These are phyloP conservation scores for Rhinogobio ventralis DNA, from an alignment of 2,797 vertebrate species.

Conservation along the genomic window DNA sequence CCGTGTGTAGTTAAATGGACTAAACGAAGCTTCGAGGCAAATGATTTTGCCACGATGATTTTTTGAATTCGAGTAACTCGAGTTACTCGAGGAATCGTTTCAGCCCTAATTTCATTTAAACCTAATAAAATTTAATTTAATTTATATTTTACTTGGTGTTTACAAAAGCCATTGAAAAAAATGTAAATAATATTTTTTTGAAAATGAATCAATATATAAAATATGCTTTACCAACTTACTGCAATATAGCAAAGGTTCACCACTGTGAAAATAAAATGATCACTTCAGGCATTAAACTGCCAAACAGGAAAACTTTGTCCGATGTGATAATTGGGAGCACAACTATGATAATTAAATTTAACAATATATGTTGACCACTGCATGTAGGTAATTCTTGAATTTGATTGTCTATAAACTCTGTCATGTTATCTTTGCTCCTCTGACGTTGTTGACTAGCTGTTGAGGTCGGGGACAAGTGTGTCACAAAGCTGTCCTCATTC, in stretches of 20 bases:
- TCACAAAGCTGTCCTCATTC: slow-evolving; percentile 12
- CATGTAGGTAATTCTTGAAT: slow-evolving; percentile 8
- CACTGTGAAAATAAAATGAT: not conserved
- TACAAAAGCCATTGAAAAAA: not conserved
- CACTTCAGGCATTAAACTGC: not conserved
- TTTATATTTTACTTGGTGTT: too few species aligned
- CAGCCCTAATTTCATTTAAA: too few species aligned
- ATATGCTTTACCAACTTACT: not conserved
- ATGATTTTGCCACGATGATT: too few species aligned
- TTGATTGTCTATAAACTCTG: slow-evolving; percentile 6
- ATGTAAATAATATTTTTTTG: not conserved
- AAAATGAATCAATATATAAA: not conserved
- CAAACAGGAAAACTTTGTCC: not conserved
- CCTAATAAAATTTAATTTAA: too few species aligned
- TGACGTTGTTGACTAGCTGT: slow-evolving; percentile 22
- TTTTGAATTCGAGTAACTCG: too few species aligned
- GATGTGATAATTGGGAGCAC: not conserved
- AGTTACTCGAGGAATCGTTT: too few species aligned
- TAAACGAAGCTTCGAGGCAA: too few species aligned
- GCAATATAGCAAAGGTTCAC: not conserved
- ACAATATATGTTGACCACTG: not conserved
- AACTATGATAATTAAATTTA: not conserved
- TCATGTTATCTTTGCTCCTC: slow-evolving; percentile 6
- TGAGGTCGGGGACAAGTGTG: slow-evolving; percentile 12
- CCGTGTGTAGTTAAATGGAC: too few species aligned